phyloP scores from a whole-genome alignment of 2,888 invertebrate species.

The Aphodius sticticus region DNA sequence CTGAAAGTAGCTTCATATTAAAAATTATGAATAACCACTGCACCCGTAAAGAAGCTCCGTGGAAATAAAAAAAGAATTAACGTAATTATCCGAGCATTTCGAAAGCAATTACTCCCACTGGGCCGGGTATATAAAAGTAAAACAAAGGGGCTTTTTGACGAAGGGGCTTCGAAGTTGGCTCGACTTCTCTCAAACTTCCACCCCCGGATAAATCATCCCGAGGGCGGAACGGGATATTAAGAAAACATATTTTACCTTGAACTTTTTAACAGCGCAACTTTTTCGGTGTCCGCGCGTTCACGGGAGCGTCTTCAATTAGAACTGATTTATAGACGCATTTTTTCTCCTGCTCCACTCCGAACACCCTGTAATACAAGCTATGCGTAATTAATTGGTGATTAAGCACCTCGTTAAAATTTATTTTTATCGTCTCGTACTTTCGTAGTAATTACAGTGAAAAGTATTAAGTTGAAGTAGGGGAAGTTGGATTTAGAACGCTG shows the following conservation, averaged over 20 bases:
- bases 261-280: background rate
- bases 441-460: no score
- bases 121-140: background rate
- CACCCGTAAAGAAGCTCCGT: background rate
- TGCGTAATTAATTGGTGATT: background rate
- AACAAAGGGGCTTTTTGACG: background rate
- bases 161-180: slow-evolving; percentile 4
- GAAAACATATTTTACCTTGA: slow-evolving; percentile 4
- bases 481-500: no score
- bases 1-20: background rate
- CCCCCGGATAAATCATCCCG: background rate
- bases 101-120: background rate
- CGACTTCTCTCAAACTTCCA: background rate
- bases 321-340: background rate
- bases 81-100: background rate
- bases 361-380: background rate
- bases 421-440: background rate
- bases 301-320: background rate
- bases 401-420: background rate
- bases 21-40: background rate
- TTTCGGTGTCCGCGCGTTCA: background rate
- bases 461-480: no score
- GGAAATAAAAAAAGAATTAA: background rate
- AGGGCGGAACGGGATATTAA: background rate
- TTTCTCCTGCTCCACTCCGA: background rate